phyloP scores from a whole-genome alignment of 2,113 vertebrate genomes.

The Cheilinus undulatus region DNA sequence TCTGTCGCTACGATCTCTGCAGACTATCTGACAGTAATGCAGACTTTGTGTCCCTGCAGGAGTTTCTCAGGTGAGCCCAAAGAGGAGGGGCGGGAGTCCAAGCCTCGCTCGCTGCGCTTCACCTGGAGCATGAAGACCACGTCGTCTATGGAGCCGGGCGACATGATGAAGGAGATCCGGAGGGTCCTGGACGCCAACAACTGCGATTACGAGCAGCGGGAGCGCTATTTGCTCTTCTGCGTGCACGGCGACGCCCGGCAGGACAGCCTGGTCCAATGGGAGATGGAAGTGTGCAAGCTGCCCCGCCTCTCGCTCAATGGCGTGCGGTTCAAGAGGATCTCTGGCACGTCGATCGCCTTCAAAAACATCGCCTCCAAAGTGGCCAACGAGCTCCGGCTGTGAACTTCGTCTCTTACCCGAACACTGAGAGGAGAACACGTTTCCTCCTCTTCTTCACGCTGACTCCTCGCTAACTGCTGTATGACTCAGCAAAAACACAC shows the following conservation, averaged over 20 bases:
- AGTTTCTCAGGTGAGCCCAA: conserved; percentile 90
- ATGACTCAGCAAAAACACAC: conserved; percentile 33
- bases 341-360: conserved; percentile 93
- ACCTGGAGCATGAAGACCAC: conserved; percentile 99
- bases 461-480: conserved; percentile 75
- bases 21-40: too few species aligned
- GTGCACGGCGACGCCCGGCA: conserved; percentile 95
- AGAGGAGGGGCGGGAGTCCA: conserved; percentile 93
- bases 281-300: conserved; percentile 96
- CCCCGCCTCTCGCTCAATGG: conserved; percentile 93
- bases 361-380: conserved; percentile 97
- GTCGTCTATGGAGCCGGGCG: conserved; percentile 96
- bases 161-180: conserved; percentile 98
- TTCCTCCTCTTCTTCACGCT: neutral
- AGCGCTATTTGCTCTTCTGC: conserved; percentile 97
- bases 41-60: conserved; percentile 69
- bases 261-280: conserved; percentile 92
- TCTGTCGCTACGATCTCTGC: too few species aligned
- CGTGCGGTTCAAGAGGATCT: conserved; percentile 94
- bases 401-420: conserved; percentile 41
- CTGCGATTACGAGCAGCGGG: conserved; percentile 98
- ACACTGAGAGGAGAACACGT: neutral
- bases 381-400: conserved; percentile 94
- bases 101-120: conserved; percentile 95
- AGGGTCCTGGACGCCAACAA: conserved; percentile 97